phyloP scores from a whole-genome alignment of 2,113 vertebrate species.

The Chinchilla lanigera region DNA sequence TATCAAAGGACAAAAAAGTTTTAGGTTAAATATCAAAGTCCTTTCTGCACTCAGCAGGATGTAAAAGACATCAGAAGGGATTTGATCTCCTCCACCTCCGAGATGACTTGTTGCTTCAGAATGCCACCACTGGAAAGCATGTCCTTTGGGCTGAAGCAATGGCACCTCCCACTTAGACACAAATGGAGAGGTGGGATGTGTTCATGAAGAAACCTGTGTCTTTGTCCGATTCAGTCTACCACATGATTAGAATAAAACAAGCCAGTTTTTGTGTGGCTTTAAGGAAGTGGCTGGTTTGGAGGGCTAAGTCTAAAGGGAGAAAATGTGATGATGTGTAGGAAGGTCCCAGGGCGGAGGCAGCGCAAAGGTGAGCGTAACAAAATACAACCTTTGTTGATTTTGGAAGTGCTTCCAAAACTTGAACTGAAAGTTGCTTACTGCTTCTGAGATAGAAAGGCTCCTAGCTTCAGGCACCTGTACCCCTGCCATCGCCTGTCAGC shows the following conservation, averaged over 20 bases:
- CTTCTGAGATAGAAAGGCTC: not conserved
- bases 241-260: not conserved
- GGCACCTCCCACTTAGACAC: slow-evolving; percentile 14
- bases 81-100: not conserved
- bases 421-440: not conserved
- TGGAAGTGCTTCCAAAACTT: not conserved
- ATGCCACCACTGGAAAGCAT: not conserved
- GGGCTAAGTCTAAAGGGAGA: not conserved
- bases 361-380: not conserved
- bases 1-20: slow-evolving; percentile 28
- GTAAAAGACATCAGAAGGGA: slow-evolving; percentile 47
- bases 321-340: not conserved
- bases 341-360: not conserved
- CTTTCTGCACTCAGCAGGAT: slow-evolving; percentile 10
- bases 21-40: slow-evolving; percentile 29
- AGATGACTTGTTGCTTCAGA: not conserved
- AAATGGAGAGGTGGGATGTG: not conserved
- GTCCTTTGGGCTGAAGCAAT: not conserved
- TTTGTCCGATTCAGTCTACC: not conserved
- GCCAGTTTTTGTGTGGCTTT: not conserved
- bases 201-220: not conserved
- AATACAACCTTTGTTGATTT: not conserved
- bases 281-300: not conserved
- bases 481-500: not conserved
- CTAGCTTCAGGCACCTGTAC: not conserved